These are phyloP conservation scores for Otus sunia DNA, from an alignment of 2,113 vertebrate genomes.

Conservation along the genomic window DNA sequence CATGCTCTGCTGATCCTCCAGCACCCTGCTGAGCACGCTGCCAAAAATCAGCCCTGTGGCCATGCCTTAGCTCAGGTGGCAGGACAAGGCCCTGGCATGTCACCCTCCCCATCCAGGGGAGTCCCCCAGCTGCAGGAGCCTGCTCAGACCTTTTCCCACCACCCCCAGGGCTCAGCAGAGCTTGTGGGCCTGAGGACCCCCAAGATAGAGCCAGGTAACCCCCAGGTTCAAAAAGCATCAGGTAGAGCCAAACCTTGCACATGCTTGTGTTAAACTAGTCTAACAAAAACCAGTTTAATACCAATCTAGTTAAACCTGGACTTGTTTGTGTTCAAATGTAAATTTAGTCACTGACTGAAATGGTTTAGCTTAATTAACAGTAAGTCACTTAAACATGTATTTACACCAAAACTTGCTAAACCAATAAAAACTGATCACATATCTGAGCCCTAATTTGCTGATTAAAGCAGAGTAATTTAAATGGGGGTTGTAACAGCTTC, in stretches of 20 bases:
- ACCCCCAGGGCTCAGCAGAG: background rate
- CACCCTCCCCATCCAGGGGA: background rate
- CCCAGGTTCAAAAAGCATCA: background rate
- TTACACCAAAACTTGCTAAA: background rate
- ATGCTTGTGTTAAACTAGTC: background rate
- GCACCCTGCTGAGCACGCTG: background rate
- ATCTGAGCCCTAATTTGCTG: background rate
- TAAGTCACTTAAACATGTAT: background rate
- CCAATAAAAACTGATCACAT: background rate
- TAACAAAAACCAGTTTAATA: background rate
- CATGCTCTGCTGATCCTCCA: fast-evolving
- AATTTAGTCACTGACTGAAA: background rate
- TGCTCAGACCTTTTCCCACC: background rate
- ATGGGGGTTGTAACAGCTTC: background rate
- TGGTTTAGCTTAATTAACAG: background rate
- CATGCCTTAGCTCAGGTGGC: fast-evolving
- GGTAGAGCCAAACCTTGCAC: background rate
- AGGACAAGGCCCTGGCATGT: fast-evolving
- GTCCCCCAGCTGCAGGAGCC: background rate
- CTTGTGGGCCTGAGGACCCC: background rate
- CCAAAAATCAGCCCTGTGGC: background rate
- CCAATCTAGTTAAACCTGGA: background rate
- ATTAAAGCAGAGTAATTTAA: background rate
- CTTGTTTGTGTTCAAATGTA: background rate
- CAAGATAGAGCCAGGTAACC: background rate